These are phyloP conservation scores for Ibycter americanus DNA, from an alignment of 2,797 vertebrate genomes.

Conservation along the genomic window DNA sequence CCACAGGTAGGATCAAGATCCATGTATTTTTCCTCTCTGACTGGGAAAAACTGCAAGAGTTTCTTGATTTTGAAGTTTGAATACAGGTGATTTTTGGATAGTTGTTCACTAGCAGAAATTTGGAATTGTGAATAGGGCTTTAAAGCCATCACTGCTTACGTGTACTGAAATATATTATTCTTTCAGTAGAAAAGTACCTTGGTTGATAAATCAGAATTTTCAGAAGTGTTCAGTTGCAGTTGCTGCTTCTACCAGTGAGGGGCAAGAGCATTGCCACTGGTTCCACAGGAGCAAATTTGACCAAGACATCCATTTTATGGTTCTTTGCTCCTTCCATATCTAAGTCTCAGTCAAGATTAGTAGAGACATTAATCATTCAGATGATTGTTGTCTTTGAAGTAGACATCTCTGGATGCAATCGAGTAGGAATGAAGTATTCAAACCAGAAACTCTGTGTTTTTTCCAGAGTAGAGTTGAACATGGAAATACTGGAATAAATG, in stretches of 20 bases:
- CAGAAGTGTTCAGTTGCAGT: not conserved
- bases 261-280: not conserved
- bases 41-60: not conserved
- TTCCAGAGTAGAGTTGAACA: not conserved
- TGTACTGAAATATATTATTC: not conserved
- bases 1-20: constrained; percentile 87
- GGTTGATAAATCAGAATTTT: not conserved
- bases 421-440: not conserved
- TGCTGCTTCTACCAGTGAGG: not conserved
- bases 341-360: not conserved
- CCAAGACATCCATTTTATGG: not conserved
- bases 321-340: not conserved
- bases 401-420: not conserved
- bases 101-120: not conserved
- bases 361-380: not conserved
- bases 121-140: not conserved
- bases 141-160: not conserved
- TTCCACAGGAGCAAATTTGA: fast-evolving
- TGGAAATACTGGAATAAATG: not conserved
- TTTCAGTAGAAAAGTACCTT: not conserved
- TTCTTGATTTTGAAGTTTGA: not conserved
- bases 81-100: no score
- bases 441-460: not conserved
- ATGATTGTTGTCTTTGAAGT: not conserved
- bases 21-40: not conserved